Evolutionary conservation across 2,113 vertebrate species (phyloP).

Genomic region (Podiceps cristatus): DNA sequence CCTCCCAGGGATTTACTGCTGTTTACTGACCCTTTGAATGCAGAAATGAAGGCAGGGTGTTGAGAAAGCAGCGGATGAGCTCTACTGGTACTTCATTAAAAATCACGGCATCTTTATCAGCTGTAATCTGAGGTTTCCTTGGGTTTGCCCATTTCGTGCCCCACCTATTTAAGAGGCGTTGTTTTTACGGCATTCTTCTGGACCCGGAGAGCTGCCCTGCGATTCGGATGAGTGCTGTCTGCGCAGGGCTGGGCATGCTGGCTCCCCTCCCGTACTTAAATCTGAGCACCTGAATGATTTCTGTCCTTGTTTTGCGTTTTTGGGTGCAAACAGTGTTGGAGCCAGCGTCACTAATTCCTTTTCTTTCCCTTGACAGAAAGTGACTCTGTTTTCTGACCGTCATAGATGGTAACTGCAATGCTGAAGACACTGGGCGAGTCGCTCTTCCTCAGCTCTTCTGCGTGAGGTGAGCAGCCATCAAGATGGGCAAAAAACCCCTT

Average conservation of each 20-base stretch:
- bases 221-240: not conserved
- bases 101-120: not conserved
- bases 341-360: not conserved
- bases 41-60: not conserved
- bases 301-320: not conserved
- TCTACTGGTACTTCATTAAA: not conserved
- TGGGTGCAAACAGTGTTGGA: not conserved
- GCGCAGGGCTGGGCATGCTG: rapidly evolving
- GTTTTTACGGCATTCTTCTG: not conserved
- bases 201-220: not conserved
- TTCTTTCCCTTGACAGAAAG: not conserved
- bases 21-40: not conserved
- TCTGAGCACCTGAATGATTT: not conserved
- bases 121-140: not conserved
- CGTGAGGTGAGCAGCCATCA: constrained; percentile 47
- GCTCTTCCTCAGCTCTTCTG: constrained; percentile 38
- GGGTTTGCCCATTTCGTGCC: not conserved
- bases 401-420: not conserved
- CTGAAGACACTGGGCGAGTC: not conserved
- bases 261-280: not conserved
- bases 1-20: not conserved
- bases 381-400: not conserved
- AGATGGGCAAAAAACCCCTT: rapidly evolving
- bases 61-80: not conserved
- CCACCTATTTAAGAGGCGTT: not conserved